Evolutionary conservation across 1,140 invertebrate genomes (phyloP).

Genomic region (Zaprionus africanus): DNA sequence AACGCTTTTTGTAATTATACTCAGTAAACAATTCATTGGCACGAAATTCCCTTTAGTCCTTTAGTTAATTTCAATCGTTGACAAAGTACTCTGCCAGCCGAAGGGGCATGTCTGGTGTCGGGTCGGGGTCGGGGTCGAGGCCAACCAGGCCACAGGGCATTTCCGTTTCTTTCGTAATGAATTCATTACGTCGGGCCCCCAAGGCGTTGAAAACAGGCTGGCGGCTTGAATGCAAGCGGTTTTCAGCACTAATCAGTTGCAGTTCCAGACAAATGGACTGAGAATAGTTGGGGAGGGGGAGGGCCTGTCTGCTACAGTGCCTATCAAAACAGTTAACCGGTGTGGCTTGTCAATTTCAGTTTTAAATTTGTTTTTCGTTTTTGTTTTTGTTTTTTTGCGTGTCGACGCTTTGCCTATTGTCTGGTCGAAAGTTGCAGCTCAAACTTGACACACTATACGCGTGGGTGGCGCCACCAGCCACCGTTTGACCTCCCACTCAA

Average conservation of each 20-base stretch:
- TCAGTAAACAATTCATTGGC: neutral
- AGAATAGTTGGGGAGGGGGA: neutral
- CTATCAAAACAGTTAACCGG: constrained; percentile 62
- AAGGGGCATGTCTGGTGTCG: constrained; percentile 10
- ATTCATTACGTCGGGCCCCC: constrained; percentile 51
- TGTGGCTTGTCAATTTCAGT: constrained; percentile 56
- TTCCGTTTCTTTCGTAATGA: constrained; percentile 50
- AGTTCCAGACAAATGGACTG: constrained; percentile 19
- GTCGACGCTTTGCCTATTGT: constrained; percentile 35
- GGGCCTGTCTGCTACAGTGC: constrained; percentile 14
- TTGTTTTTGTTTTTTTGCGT: constrained; percentile 17
- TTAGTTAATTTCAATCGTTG: constrained; percentile 7
- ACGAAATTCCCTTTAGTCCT: constrained; percentile 5
- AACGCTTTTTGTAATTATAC: constrained; percentile 5
- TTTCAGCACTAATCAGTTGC: constrained; percentile 67
- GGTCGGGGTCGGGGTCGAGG: neutral
- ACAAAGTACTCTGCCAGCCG: neutral
- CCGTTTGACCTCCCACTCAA: neutral
- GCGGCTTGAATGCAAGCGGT: constrained; percentile 49
- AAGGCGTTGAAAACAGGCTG: constrained; percentile 45
- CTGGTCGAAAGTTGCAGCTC: constrained; percentile 44
- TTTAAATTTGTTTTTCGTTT: constrained; percentile 37
- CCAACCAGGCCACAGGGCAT: neutral
- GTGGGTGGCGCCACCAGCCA: too few species aligned
- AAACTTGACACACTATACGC: constrained; percentile 14